phyloP scores from a whole-genome alignment of 2,888 invertebrate species.

The Thymelicus lineola region DNA sequence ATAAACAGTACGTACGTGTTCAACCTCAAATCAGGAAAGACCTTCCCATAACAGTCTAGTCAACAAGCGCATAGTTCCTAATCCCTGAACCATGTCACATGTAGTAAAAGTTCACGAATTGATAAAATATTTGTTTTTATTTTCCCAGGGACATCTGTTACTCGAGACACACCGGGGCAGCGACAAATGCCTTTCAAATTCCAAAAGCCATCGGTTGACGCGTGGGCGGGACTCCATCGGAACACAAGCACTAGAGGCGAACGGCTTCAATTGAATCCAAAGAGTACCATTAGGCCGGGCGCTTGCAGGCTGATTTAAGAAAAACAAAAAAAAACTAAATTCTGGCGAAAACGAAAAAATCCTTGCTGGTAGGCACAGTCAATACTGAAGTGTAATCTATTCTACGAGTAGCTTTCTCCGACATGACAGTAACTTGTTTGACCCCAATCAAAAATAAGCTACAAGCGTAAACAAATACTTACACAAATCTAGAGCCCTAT shows the following conservation, averaged over 20 bases:
- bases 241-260: slow-evolving; percentile 68
- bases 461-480: too few relatives aligned
- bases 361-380: too few relatives aligned
- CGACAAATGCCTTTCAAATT: slow-evolving; percentile 83
- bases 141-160: slow-evolving; percentile 64
- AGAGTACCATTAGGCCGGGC: slow-evolving; percentile 47
- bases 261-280: slow-evolving; percentile 71
- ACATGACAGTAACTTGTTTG: too few relatives aligned
- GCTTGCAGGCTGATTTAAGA: slow-evolving; percentile 13
- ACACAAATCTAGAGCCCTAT: too few relatives aligned
- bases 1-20: background rate
- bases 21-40: too few relatives aligned
- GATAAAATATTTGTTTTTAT: slow-evolving; percentile 67
- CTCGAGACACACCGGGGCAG: slow-evolving; percentile 61
- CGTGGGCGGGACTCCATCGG: slow-evolving; percentile 72
- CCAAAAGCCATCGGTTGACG: slow-evolving; percentile 64
- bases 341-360: too few relatives aligned
- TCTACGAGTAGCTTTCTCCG: too few relatives aligned
- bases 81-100: background rate
- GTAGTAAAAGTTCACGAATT: slow-evolving; percentile 54
- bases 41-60: too few relatives aligned
- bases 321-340: background rate
- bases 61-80: background rate
- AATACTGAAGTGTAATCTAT: too few relatives aligned
- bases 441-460: too few relatives aligned